phyloP scores from a whole-genome alignment of 2,797 vertebrate genomes.

The Eidolon dupreanum region DNA sequence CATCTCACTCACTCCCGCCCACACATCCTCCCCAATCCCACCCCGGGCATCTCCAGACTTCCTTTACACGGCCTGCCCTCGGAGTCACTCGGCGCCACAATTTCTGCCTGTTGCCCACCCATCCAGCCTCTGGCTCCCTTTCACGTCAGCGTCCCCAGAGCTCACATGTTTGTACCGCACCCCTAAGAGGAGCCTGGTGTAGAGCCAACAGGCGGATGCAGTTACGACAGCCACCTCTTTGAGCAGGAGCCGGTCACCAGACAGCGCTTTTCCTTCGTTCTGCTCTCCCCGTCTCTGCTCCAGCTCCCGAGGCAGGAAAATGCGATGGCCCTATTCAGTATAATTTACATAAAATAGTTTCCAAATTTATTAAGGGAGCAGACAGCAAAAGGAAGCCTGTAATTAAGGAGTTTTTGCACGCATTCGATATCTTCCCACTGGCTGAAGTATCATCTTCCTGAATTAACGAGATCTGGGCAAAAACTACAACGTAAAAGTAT shows the following conservation, averaged over 20 bases:
- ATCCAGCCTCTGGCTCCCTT: neutral
- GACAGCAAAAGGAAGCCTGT: slow-evolving; percentile 52
- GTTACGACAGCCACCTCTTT: neutral
- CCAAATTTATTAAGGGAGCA: slow-evolving; percentile 61
- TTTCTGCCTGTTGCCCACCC: neutral
- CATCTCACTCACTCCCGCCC: neutral
- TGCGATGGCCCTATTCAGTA: neutral
- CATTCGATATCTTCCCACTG: neutral
- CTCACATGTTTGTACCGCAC: neutral
- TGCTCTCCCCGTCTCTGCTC: neutral
- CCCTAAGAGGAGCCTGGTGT: neutral
- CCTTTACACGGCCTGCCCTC: neutral
- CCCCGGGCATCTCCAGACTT: neutral
- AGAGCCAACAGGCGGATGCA: neutral
- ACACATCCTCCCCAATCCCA: neutral
- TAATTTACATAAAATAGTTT: slow-evolving; percentile 66
- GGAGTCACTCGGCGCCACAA: neutral
- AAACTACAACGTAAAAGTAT: neutral
- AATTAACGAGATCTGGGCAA: slow-evolving; percentile 42
- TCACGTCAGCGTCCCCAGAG: neutral
- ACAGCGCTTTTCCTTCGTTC: fast-evolving
- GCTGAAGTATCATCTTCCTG: slow-evolving; percentile 62
- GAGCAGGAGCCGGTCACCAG: neutral
- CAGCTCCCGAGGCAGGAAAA: neutral
- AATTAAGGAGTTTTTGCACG: slow-evolving; percentile 26